A percentile compares a stretch with the other conserved stretches of the same genome.
These are phyloP conservation scores for Drosophila micromelanica DNA, from an alignment of 1,140 invertebrate species.

Conservation along the genomic window DNA sequence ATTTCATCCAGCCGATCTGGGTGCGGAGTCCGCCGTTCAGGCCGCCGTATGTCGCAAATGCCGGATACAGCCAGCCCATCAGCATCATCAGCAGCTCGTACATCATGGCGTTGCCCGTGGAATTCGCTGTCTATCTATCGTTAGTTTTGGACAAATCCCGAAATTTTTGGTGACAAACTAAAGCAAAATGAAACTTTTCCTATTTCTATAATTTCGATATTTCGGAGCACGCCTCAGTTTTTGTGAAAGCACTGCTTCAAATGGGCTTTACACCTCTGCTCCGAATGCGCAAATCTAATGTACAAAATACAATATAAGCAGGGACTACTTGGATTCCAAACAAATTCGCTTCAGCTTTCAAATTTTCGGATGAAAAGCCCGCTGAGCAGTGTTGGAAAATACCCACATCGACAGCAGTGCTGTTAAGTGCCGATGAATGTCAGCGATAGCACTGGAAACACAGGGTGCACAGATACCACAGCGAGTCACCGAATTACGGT, in stretches of 20 bases:
- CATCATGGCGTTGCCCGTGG: too few species aligned
- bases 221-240: conserved; percentile 28
- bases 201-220: conserved; percentile 25
- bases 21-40: conserved; percentile 88
- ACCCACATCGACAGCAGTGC: too few species aligned
- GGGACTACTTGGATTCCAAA: conserved; percentile 2
- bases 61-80: conserved; percentile 66
- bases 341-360: not conserved
- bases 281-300: not conserved
- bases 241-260: conserved; percentile 26
- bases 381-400: conserved; percentile 3
- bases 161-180: not conserved
- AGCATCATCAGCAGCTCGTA: conserved; percentile 36
- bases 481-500: too few species aligned
- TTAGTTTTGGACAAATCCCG: too few species aligned
- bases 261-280: conserved; percentile 1
- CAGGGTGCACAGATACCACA: too few species aligned
- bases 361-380: not conserved
- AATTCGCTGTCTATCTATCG: too few species aligned
- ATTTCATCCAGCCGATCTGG: conserved; percentile 87
- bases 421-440: too few species aligned
- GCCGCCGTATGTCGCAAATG: conserved; percentile 88
- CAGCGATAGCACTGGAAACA: too few species aligned
- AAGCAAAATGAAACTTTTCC: conserved; percentile 9
- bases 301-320: not conserved